Percentiles rank a stretch among this genome's conserved stretches.
phyloP scores from a whole-genome alignment of 2,797 vertebrate genomes.

The Acipenser ruthenus region DNA sequence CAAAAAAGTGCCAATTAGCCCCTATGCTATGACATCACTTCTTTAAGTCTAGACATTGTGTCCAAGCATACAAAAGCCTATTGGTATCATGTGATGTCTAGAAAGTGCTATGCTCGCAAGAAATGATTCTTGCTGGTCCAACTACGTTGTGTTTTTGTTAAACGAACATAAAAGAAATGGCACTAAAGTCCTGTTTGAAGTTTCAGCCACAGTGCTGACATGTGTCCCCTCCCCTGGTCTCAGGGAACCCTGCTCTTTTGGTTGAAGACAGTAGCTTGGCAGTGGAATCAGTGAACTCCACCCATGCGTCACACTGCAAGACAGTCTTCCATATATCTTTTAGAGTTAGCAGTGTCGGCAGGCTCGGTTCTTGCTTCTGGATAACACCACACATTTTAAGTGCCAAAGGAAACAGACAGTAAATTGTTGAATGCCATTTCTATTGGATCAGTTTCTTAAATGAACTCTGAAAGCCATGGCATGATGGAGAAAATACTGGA shows the following conservation, averaged over 20 bases:
- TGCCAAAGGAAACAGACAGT: constrained; percentile 26
- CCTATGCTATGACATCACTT: constrained; percentile 46
- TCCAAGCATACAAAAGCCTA: constrained; percentile 34
- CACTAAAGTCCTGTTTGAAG: constrained; percentile 20
- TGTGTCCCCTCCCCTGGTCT: constrained; percentile 16
- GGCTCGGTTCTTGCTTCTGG: constrained; percentile 2
- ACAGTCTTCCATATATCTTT: constrained; percentile 14
- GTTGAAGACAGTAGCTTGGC: constrained; percentile 24
- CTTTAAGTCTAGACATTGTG: constrained; percentile 39
- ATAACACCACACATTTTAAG: accelerated
- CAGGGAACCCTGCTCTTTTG: constrained; percentile 16
- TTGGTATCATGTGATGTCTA: constrained; percentile 26
- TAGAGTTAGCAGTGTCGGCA: constrained; percentile 17
- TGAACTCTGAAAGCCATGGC: not conserved
- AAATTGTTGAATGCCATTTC: constrained; percentile 31
- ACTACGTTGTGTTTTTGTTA: constrained; percentile 22
- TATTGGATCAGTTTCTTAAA: constrained; percentile 24
- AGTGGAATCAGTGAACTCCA: constrained; percentile 23
- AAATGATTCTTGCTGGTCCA: constrained; percentile 35
- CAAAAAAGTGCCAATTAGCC: constrained; percentile 35
- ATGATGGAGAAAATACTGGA: not conserved
- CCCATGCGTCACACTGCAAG: constrained; percentile 20
- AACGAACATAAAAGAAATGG: constrained; percentile 29
- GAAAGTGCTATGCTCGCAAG: constrained; percentile 31
- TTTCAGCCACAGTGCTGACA: constrained; percentile 11